These are phyloP conservation scores for Meiosimyza decipiens DNA, from an alignment of 2,888 invertebrate species.

Conservation along the genomic window DNA sequence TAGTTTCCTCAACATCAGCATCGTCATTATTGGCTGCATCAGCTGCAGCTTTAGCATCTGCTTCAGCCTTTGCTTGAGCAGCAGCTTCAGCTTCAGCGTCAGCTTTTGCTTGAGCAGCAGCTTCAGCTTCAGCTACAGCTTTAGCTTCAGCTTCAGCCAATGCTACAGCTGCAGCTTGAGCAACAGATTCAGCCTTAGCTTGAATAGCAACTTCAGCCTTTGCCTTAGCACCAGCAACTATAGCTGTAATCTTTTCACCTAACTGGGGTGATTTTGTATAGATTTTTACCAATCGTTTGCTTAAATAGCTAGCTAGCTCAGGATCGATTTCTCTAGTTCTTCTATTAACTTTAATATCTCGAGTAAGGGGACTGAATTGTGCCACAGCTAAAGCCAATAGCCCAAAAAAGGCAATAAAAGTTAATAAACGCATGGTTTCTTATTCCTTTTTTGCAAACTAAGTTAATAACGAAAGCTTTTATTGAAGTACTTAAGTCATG, in stretches of 20 bases:
- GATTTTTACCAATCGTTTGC: too few species aligned
- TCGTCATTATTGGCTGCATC: neutral
- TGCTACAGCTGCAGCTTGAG: neutral
- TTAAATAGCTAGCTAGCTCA: neutral
- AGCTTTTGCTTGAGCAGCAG: neutral
- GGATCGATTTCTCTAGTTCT: neutral
- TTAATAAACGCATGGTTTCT: neutral
- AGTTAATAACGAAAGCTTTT: too few species aligned
- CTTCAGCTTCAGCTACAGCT: neutral
- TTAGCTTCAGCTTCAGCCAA: neutral
- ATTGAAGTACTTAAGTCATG: too few species aligned
- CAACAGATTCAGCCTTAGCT: neutral
- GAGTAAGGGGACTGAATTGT: neutral
- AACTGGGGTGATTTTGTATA: too few species aligned
- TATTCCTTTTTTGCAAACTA: too few species aligned
- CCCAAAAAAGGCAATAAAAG: neutral
- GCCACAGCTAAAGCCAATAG: slow-evolving; percentile 1
- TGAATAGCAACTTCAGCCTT: neutral
- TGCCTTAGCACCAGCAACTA: neutral
- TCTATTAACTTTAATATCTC: too few species aligned
- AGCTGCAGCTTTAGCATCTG: neutral
- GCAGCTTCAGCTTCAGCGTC: neutral
- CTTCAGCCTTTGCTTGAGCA: neutral
- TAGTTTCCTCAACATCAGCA: too few species aligned
- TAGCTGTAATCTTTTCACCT: too few species aligned